phyloP scores from a whole-genome alignment of 1,140 invertebrate species.

The Philopotamus ludificatus region DNA sequence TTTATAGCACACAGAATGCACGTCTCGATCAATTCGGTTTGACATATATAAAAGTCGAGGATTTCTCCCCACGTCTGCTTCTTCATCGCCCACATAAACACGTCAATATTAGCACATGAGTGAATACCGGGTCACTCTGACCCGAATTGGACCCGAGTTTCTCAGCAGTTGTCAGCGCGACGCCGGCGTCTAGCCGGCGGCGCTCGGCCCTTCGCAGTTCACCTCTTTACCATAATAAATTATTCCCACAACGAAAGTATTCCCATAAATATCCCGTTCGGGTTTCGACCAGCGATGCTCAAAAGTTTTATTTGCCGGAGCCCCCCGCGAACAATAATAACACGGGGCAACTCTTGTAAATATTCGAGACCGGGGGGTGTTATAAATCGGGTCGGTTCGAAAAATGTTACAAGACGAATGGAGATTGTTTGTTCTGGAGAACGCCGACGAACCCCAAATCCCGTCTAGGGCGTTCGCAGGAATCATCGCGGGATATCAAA shows the following conservation, averaged over 20 bases:
- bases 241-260: slow-evolving; percentile 31
- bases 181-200: slow-evolving; percentile 4
- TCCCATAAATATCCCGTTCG: slow-evolving; percentile 34
- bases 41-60: too few species aligned
- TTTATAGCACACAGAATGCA: too few species aligned
- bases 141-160: not conserved
- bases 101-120: too few species aligned
- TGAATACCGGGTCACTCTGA: not conserved
- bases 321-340: slow-evolving; percentile 12
- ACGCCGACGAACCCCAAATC: not conserved
- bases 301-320: slow-evolving; percentile 27
- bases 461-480: not conserved
- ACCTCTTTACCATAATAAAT: slow-evolving; percentile 31
- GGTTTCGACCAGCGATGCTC: slow-evolving; percentile 8
- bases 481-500: not conserved
- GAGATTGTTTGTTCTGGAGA: not conserved
- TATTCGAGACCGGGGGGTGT: slow-evolving; percentile 8
- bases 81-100: too few species aligned
- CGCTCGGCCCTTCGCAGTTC: slow-evolving; percentile 1
- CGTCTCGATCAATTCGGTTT: too few species aligned
- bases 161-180: not conserved
- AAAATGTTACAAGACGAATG: slow-evolving; percentile 31
- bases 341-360: slow-evolving; percentile 5
- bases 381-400: slow-evolving; percentile 36
- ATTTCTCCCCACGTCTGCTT: too few species aligned